Percentiles rank a stretch among this genome's conserved stretches.
These are phyloP conservation scores for Balanococcus diminutus DNA, from an alignment of 2,888 invertebrate species.

Conservation along the genomic window DNA sequence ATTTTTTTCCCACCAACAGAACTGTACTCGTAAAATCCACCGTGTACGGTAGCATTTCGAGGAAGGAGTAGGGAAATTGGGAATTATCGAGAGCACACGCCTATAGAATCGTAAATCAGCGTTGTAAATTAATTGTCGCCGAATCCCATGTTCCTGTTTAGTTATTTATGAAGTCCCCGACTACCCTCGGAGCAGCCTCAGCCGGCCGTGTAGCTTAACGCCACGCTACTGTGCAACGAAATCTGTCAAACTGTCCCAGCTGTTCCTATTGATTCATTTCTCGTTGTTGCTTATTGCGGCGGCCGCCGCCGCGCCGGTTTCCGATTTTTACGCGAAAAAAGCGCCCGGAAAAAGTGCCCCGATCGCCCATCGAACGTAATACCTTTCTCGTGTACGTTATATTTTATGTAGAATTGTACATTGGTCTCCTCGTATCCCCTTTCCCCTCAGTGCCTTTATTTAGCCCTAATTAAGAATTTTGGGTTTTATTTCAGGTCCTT, in stretches of 20 bases:
- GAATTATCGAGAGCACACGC: conserved; percentile 52
- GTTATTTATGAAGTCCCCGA: conserved; percentile 49
- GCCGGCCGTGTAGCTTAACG: not conserved
- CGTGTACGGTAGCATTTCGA: not conserved
- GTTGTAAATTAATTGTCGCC: conserved; percentile 54
- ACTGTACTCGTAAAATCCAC: not conserved
- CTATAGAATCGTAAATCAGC: conserved; percentile 52
- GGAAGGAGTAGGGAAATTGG: conserved; percentile 22
- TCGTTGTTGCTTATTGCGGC: conserved; percentile 32
- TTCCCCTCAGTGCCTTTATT: too few species aligned
- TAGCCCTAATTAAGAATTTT: too few species aligned
- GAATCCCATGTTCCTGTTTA: conserved; percentile 53
- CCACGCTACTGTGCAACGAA: conserved; percentile 41
- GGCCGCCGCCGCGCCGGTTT: too few species aligned
- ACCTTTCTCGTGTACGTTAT: conserved; percentile 48
- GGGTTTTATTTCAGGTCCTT: too few species aligned
- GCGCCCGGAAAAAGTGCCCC: not conserved
- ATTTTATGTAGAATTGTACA: conserved; percentile 45
- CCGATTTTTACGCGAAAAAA: not conserved
- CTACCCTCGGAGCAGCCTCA: not conserved
- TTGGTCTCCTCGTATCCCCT: too few species aligned
- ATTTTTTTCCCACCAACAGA: not conserved
- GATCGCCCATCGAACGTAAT: conserved; percentile 37
- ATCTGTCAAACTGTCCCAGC: conserved; percentile 54
- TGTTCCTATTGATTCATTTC: conserved; percentile 54